These are phyloP conservation scores for Tor tambroides DNA, from an alignment of 2,113 vertebrate genomes.

Conservation along the genomic window DNA sequence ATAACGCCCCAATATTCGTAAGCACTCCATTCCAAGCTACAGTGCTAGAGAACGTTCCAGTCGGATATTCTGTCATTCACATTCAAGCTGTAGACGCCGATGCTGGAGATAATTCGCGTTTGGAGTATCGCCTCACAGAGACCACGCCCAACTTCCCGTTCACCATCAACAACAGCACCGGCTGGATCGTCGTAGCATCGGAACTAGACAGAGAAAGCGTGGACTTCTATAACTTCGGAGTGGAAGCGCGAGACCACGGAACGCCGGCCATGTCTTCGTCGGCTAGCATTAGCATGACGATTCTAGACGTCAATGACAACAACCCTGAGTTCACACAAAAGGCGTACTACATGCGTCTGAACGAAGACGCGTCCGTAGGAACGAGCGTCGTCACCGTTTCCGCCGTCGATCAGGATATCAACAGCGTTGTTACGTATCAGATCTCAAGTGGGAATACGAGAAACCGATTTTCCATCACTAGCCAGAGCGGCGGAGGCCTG, in stretches of 20 bases:
- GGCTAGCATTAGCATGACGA: slow-evolving; percentile 88
- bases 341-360: slow-evolving; percentile 86
- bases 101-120: slow-evolving; percentile 87
- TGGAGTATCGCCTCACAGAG: slow-evolving; percentile 86
- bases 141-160: slow-evolving; percentile 84
- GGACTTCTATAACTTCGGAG: slow-evolving; percentile 91
- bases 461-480: slow-evolving; percentile 97
- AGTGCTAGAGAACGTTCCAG: slow-evolving; percentile 89
- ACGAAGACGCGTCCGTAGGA: slow-evolving; percentile 90
- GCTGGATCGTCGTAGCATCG: slow-evolving; percentile 89
- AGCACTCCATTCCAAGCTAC: slow-evolving; percentile 96
- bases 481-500: slow-evolving; percentile 90
- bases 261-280: slow-evolving; percentile 85
- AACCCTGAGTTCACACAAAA: slow-evolving; percentile 91
- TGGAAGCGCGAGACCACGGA: slow-evolving; percentile 91
- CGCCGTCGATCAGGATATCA: slow-evolving; percentile 89
- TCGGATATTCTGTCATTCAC: slow-evolving; percentile 93
- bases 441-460: slow-evolving; percentile 94
- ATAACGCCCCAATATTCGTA: slow-evolving; percentile 94
- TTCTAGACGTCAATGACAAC: slow-evolving; percentile 96
- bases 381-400: slow-evolving; percentile 93
- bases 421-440: slow-evolving; percentile 95
- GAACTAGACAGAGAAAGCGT: slow-evolving; percentile 90
- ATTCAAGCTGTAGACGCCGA: slow-evolving; percentile 93
- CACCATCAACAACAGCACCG: slow-evolving; percentile 90